Percentiles rank a stretch among this genome's conserved stretches.
Conservation (phyloP, 2,797 vertebrate genomes). For the Macroramphosus scolopax region DNA sequence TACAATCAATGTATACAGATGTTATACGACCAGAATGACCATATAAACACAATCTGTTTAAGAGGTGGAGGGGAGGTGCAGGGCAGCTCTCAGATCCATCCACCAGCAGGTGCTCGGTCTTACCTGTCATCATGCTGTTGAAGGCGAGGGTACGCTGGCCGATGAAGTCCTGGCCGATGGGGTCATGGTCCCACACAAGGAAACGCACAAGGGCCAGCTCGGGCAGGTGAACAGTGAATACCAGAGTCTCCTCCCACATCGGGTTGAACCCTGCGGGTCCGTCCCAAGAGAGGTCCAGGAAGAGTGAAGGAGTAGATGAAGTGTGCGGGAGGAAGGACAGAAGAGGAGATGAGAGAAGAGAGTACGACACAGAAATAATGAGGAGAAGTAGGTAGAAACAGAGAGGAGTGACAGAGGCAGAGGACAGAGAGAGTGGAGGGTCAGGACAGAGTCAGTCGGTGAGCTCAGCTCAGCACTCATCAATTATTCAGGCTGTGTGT, state of each 20-base stretch:
- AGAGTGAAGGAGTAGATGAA: not conserved
- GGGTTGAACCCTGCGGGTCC: slow-evolving; percentile 89
- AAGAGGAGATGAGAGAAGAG: not conserved
- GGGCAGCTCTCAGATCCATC: not conserved
- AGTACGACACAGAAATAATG: slow-evolving; percentile 1
- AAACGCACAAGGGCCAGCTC: slow-evolving; percentile 92
- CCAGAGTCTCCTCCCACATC: slow-evolving; percentile 97
- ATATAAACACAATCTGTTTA: no score
- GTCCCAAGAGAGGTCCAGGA: not conserved
- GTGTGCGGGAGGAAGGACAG: not conserved
- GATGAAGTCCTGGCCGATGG: slow-evolving; percentile 96
- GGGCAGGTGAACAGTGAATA: slow-evolving; percentile 93
- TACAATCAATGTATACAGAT: no score
- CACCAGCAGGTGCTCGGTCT: slow-evolving; percentile 6
- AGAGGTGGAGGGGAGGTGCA: no score
- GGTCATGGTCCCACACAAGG: slow-evolving; percentile 98
- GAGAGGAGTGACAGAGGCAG: slow-evolving; percentile 3
- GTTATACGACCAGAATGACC: no score
- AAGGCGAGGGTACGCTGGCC: slow-evolving; percentile 95
- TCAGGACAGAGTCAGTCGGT: slow-evolving; percentile 19
- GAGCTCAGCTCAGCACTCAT: slow-evolving; percentile 50
- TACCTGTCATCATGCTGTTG: slow-evolving; percentile 96
- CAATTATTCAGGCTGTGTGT: slow-evolving; percentile 55
- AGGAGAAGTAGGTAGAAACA: slow-evolving; percentile 8
- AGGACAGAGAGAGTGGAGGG: slow-evolving; percentile 12